phyloP scores from a whole-genome alignment of 2,797 vertebrate genomes.

The Bradypodion ventrale region DNA sequence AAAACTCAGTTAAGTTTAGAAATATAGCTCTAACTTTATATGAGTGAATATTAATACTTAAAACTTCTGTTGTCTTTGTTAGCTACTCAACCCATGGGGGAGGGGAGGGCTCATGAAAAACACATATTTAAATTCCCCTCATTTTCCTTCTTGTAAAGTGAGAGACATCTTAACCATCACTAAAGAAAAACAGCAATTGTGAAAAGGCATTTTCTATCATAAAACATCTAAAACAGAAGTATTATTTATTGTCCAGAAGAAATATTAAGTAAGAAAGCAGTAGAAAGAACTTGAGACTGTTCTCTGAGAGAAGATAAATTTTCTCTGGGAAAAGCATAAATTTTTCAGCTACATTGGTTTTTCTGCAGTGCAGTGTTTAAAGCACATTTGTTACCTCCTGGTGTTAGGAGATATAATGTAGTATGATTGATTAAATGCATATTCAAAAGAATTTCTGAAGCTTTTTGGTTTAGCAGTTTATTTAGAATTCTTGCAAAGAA shows the following conservation, averaged over 20 bases:
- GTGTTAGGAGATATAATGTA: slow-evolving; percentile 1
- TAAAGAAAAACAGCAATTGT: background rate
- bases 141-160: slow-evolving; percentile 17
- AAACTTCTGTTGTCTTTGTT: slow-evolving; percentile 7
- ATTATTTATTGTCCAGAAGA: background rate
- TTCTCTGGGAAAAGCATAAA: slow-evolving; percentile 2
- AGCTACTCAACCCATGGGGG: background rate
- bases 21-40: background rate
- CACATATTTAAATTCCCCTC: background rate
- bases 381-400: background rate
- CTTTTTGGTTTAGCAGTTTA: slow-evolving; percentile 15
- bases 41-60: background rate
- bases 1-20: slow-evolving; percentile 14
- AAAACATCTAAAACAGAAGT: background rate
- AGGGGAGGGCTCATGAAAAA: background rate
- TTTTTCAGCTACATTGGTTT: slow-evolving; percentile 2
- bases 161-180: background rate
- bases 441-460: background rate
- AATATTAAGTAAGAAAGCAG: slow-evolving; percentile 5
- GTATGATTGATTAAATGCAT: slow-evolving; percentile 9
- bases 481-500: slow-evolving; percentile 8
- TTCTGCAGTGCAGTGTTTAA: background rate
- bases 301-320: slow-evolving; percentile 11
- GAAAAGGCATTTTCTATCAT: background rate
- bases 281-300: background rate